Evolutionary conservation across 1,140 invertebrate species (phyloP).

Genomic region (Scylla paramamosain): DNA sequence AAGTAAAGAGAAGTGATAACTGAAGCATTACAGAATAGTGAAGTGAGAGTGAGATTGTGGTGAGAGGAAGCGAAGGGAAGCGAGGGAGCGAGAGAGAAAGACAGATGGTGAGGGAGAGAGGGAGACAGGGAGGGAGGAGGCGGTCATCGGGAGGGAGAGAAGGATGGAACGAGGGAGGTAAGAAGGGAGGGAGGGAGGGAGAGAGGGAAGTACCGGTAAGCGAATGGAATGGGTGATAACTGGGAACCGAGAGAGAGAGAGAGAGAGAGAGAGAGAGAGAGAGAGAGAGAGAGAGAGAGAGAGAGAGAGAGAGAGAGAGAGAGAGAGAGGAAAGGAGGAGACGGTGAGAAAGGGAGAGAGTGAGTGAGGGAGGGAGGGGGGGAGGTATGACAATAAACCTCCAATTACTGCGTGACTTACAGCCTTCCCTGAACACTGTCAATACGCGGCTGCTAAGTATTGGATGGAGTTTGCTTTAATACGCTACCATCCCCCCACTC

Average conservation of each 20-base stretch:
- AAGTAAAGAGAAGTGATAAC: neutral
- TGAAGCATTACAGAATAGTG: neutral
- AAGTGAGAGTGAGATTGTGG: slow-evolving; percentile 10
- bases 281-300: too few relatives aligned
- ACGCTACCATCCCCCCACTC: too few relatives aligned
- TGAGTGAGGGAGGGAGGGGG: too few relatives aligned
- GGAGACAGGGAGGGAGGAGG: neutral
- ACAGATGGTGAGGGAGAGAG: neutral
- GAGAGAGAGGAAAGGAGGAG: too few relatives aligned
- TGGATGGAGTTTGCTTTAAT: too few relatives aligned
- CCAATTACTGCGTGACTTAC: too few relatives aligned
- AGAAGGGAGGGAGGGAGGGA: neutral
- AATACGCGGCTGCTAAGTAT: too few relatives aligned
- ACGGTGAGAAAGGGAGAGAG: too few relatives aligned
- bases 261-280: neutral
- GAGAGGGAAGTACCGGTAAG: neutral
- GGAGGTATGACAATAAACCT: too few relatives aligned
- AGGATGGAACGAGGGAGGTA: too few relatives aligned
- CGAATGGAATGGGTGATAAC: too few relatives aligned
- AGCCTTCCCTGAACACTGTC: too few relatives aligned
- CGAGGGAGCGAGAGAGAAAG: neutral
- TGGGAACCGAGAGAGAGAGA: neutral
- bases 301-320: neutral
- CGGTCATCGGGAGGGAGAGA: neutral
- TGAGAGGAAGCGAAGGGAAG: neutral